Conservation (phyloP, 1,140 invertebrate genomes). For the Bombus pascuorum region DNA sequence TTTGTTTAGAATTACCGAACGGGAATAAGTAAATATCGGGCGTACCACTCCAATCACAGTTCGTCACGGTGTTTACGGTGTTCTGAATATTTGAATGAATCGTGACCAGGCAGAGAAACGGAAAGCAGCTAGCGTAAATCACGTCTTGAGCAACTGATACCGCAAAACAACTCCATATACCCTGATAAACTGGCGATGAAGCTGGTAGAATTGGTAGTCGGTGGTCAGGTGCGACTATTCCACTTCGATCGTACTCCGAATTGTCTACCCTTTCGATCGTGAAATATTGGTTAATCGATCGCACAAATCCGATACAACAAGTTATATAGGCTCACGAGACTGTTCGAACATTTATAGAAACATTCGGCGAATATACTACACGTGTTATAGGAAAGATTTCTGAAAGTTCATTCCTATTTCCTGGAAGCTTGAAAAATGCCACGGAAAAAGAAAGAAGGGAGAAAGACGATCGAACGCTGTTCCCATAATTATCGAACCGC, state of each 20-base stretch:
- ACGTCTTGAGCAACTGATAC: conserved; percentile 14
- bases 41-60: conserved; percentile 5
- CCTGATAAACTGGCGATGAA: not conserved
- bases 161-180: conserved; percentile 7
- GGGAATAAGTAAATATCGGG: conserved; percentile 27
- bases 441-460: no score
- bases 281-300: not conserved
- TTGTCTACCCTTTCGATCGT: not conserved
- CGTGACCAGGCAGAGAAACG: not conserved
- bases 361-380: no score
- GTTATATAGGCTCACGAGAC: not conserved
- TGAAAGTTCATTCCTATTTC: no score
- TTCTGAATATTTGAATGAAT: conserved; percentile 33
- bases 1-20: conserved; percentile 17
- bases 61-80: not conserved
- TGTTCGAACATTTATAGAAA: not conserved
- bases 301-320: not conserved
- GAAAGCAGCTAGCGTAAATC: conserved; percentile 19
- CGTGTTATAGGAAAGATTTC: no score
- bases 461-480: no score
- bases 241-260: not conserved
- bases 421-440: no score
- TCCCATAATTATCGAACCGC: no score
- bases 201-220: not conserved
- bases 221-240: not conserved